Conservation (phyloP, 2,888 invertebrate genomes). For the Tipula lateralis region DNA sequence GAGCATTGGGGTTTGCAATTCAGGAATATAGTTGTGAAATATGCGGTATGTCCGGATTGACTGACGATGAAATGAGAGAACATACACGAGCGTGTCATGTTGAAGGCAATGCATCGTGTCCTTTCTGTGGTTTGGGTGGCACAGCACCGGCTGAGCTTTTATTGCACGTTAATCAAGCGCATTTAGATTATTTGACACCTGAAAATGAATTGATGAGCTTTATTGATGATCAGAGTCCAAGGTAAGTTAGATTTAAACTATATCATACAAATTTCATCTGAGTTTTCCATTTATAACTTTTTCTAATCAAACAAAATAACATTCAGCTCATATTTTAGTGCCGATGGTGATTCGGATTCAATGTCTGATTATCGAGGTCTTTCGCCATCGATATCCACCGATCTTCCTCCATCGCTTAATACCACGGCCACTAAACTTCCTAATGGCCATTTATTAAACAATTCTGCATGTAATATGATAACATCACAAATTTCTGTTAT, state of each 20-base stretch:
- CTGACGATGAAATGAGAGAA: conserved; percentile 70
- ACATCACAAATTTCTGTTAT: background rate
- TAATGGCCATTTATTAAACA: background rate
- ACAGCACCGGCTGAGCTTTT: conserved; percentile 70
- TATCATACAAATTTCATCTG: background rate
- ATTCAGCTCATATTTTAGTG: conserved; percentile 43
- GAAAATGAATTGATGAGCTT: conserved; percentile 72
- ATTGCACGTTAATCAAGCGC: conserved; percentile 77
- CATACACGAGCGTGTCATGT: conserved; percentile 76
- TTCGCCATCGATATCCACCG: conserved; percentile 50
- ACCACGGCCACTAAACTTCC: background rate
- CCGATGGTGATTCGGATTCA: conserved; percentile 57
- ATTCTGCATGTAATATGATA: background rate
- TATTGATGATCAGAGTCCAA: conserved; percentile 66
- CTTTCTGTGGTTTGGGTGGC: conserved; percentile 73
- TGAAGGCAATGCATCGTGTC: conserved; percentile 72
- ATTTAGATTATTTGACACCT: conserved; percentile 75
- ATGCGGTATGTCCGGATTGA: conserved; percentile 76
- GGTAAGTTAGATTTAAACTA: conserved; percentile 43
- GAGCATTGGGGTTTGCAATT: conserved; percentile 36
- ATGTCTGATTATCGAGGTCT: conserved; percentile 57
- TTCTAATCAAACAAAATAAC: conserved; percentile 27
- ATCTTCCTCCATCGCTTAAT: conserved; percentile 38
- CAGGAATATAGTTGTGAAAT: conserved; percentile 66
- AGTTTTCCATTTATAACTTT: background rate